Evolutionary conservation across 35 echinoderm and acorn worm genomes (phyloP).

Genomic region (Eucidaris tribuloides): DNA sequence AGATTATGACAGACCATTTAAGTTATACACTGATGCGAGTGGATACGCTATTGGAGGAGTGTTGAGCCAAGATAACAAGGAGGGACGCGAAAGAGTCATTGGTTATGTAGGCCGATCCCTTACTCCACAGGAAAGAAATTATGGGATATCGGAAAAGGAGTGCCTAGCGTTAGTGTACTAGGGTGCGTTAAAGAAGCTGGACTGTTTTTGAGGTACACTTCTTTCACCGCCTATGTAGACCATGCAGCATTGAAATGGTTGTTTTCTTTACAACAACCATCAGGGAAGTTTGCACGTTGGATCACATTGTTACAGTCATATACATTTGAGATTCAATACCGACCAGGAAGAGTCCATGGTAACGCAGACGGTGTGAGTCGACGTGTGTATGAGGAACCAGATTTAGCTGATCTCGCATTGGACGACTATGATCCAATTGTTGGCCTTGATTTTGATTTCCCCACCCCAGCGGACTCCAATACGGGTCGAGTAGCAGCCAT

Average conservation of each 20-base stretch:
- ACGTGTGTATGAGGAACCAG: background rate
- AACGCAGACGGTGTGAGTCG: slow-evolving; percentile 53
- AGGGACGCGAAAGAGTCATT: slow-evolving; percentile 56
- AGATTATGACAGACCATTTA: slow-evolving; percentile 36
- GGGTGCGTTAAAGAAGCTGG: slow-evolving; percentile 14
- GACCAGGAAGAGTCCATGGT: slow-evolving; percentile 7
- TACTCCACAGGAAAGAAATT: slow-evolving; percentile 22
- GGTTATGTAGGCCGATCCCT: slow-evolving; percentile 54
- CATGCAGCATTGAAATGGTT: slow-evolving; percentile 65
- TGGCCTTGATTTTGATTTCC: slow-evolving; percentile 3
- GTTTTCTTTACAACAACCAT: slow-evolving; percentile 39
- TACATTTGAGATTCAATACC: background rate
- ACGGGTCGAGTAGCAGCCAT: background rate
- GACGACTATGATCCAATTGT: slow-evolving; percentile 33
- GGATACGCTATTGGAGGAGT: slow-evolving; percentile 49
- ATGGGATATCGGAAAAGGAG: slow-evolving; percentile 33
- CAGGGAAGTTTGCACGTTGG: slow-evolving; percentile 63
- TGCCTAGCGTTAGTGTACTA: slow-evolving; percentile 27
- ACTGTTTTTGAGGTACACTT: slow-evolving; percentile 26
- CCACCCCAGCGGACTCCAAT: background rate
- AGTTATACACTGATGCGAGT: slow-evolving; percentile 68
- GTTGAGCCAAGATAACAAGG: slow-evolving; percentile 35
- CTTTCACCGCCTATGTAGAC: slow-evolving; percentile 38
- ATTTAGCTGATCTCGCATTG: background rate
- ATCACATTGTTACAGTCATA: slow-evolving; percentile 29